phyloP scores from a whole-genome alignment of 2,113 vertebrate species.

The Delphinus delphis region DNA sequence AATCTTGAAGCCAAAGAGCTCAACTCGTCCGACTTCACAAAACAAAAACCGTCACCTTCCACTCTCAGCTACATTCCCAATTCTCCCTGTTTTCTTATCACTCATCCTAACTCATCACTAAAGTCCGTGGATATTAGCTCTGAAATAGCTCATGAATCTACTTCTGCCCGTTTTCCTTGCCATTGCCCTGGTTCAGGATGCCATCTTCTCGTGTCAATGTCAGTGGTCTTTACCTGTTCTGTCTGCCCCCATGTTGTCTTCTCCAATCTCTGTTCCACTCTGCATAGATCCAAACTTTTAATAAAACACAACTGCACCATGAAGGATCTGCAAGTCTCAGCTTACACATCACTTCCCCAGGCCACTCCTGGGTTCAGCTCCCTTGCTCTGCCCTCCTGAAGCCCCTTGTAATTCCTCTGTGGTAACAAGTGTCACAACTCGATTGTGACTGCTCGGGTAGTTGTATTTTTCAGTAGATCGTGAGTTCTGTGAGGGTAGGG shows the following conservation, averaged over 20 bases:
- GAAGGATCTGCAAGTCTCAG: neutral
- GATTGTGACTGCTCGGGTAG: neutral
- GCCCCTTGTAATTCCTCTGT: neutral
- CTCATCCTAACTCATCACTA: neutral
- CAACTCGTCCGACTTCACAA: neutral
- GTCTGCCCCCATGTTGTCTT: neutral
- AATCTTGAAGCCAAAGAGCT: slow-evolving; percentile 33
- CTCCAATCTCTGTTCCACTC: neutral
- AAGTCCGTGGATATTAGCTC: neutral
- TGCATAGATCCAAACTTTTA: neutral
- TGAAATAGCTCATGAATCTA: neutral
- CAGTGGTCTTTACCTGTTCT: neutral
- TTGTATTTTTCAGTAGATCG: neutral
- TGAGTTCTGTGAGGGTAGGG: neutral
- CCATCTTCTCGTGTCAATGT: neutral
- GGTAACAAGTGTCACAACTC: neutral
- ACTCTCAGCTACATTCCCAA: neutral
- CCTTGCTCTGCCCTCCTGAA: neutral
- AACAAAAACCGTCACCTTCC: neutral
- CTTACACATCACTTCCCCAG: neutral
- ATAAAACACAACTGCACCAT: neutral
- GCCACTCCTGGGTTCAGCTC: neutral
- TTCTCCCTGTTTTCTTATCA: neutral
- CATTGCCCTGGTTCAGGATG: neutral
- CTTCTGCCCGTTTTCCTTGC: neutral